These are phyloP conservation scores for Ictidomys tridecemlineatus DNA, from an alignment of 2,113 vertebrate species.

Conservation along the genomic window DNA sequence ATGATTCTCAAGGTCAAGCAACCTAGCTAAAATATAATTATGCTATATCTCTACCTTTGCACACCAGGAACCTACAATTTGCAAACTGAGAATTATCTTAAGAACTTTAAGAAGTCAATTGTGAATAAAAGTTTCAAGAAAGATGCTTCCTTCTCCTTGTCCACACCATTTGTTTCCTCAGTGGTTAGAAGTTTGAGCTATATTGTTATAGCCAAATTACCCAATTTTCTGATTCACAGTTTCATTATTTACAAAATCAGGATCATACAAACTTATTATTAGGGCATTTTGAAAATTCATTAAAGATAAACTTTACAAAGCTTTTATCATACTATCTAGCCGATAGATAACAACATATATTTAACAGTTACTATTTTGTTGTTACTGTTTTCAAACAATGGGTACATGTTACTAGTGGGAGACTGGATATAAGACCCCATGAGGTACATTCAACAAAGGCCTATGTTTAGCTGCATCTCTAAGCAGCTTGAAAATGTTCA, in stretches of 20 bases:
- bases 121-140: background rate
- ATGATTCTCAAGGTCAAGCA: background rate
- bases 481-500: background rate
- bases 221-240: background rate
- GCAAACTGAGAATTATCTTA: background rate
- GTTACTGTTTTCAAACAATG: background rate
- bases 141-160: accelerated
- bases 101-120: background rate
- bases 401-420: accelerated
- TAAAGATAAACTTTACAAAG: background rate
- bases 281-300: background rate
- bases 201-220: background rate
- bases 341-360: background rate
- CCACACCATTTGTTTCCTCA: background rate
- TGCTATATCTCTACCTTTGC: background rate
- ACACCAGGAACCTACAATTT: background rate
- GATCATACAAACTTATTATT: background rate
- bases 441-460: background rate
- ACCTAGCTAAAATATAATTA: background rate
- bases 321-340: background rate
- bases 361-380: background rate
- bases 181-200: background rate
- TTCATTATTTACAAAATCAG: background rate
- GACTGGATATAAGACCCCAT: accelerated
- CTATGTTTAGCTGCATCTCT: background rate